Evolutionary conservation across 1,140 invertebrate genomes (phyloP).

Genomic region (Drosophila albomicans): DNA sequence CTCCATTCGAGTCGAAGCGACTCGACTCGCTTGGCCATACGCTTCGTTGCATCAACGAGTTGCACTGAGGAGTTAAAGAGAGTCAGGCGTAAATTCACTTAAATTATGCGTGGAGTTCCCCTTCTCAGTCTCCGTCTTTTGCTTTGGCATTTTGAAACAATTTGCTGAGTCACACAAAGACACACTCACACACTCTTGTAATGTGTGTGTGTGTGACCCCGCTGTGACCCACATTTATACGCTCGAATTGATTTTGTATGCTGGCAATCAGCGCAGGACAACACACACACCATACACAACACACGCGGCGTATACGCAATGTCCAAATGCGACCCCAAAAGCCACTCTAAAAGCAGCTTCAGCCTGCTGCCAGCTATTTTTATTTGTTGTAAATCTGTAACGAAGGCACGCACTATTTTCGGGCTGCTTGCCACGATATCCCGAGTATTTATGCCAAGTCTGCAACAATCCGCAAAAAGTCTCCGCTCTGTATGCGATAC

Average conservation of each 20-base stretch:
- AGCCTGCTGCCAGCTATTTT: slow-evolving; percentile 37
- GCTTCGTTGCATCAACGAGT: slow-evolving; percentile 60
- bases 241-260: slow-evolving; percentile 81
- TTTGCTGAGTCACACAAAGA: slow-evolving; percentile 69
- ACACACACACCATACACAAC: slow-evolving; percentile 64
- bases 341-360: slow-evolving; percentile 10
- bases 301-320: slow-evolving; percentile 73
- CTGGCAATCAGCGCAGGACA: slow-evolving; percentile 74
- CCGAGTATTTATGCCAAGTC: slow-evolving; percentile 70
- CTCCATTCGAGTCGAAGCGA: neutral
- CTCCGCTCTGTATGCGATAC: slow-evolving; percentile 12
- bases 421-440: slow-evolving; percentile 16
- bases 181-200: neutral
- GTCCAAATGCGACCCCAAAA: slow-evolving; percentile 37
- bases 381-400: slow-evolving; percentile 76
- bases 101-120: slow-evolving; percentile 74
- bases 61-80: slow-evolving; percentile 54
- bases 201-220: slow-evolving; percentile 25
- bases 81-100: slow-evolving; percentile 79
- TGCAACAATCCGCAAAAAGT: slow-evolving; percentile 48
- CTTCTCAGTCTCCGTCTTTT: neutral
- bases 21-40: slow-evolving; percentile 43
- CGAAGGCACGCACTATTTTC: slow-evolving; percentile 78
- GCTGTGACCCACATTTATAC: slow-evolving; percentile 77
- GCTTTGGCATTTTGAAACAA: slow-evolving; percentile 58